A percentile compares a stretch with the other conserved stretches of the same genome.
Conservation (phyloP, 2,888 invertebrate species). For the Mythimna impura region DNA sequence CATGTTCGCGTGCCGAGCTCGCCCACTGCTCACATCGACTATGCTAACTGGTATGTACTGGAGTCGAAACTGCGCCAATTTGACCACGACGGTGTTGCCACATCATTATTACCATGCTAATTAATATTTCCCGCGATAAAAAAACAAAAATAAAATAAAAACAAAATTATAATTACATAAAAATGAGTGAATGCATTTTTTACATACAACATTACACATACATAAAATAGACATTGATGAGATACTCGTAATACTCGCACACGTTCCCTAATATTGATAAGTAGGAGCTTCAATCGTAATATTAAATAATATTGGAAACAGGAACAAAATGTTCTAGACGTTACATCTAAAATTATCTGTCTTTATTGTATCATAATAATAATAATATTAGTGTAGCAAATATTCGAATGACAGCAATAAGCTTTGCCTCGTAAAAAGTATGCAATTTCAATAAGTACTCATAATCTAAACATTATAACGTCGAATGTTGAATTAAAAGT, state of each 20-base stretch:
- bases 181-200: conserved; percentile 75
- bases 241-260: conserved; percentile 71
- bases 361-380: conserved; percentile 70
- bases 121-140: conserved; percentile 73
- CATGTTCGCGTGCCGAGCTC: conserved; percentile 30
- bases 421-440: conserved; percentile 72
- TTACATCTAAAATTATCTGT: conserved; percentile 75
- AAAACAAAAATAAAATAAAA: conserved; percentile 73
- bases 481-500: conserved; percentile 76
- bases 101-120: conserved; percentile 72
- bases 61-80: conserved; percentile 59
- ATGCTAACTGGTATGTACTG: conserved; percentile 56
- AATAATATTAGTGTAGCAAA: conserved; percentile 73
- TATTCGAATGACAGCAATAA: conserved; percentile 72
- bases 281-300: conserved; percentile 59
- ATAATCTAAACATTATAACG: conserved; percentile 73
- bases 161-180: conserved; percentile 79
- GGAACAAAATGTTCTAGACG: conserved; percentile 69
- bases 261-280: conserved; percentile 69
- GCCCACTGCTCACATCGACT: conserved; percentile 35
- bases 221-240: conserved; percentile 73
- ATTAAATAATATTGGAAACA: conserved; percentile 65
- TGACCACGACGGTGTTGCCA: conserved; percentile 62
- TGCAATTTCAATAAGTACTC: conserved; percentile 81
- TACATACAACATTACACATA: conserved; percentile 75